Percentiles rank a stretch among this genome's conserved stretches.
Conservation (phyloP, 2,888 invertebrate genomes). For the Drosophila flavopinicola region DNA sequence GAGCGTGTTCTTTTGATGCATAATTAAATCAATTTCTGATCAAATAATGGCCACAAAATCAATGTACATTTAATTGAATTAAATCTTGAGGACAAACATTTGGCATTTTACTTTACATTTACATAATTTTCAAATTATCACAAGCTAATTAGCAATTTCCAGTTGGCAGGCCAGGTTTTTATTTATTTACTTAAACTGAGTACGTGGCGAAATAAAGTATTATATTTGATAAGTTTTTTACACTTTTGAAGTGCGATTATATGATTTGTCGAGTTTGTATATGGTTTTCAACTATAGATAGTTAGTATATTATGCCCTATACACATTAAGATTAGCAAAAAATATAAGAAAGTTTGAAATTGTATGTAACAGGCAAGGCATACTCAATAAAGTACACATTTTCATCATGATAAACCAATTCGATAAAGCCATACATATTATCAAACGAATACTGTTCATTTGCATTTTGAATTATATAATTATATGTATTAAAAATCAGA, state of each 20-base stretch:
- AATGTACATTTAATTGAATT: conserved; percentile 3
- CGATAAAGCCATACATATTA: too few relatives aligned
- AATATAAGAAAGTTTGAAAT: background rate
- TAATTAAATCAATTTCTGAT: conserved; percentile 19
- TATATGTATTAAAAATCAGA: too few relatives aligned
- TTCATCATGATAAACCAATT: too few relatives aligned
- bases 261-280: conserved; percentile 1
- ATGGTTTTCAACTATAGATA: background rate
- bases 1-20: conserved; percentile 7
- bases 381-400: background rate
- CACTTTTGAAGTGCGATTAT: conserved; percentile 13
- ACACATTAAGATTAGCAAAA: background rate
- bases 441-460: too few relatives aligned
- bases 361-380: background rate
- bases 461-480: too few relatives aligned
- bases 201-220: background rate
- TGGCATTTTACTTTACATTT: conserved; percentile 1
- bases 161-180: too few relatives aligned
- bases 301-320: background rate
- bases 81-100: background rate
- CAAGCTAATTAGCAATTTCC: background rate
- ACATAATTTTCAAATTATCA: background rate
- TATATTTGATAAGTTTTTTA: conserved; percentile 4
- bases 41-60: conserved; percentile 3
- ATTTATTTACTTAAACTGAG: too few relatives aligned